A percentile compares a stretch with the other conserved stretches of the same genome.
These are phyloP conservation scores for Myripristis jacobus DNA, from an alignment of 2,797 vertebrate species.

Conservation along the genomic window DNA sequence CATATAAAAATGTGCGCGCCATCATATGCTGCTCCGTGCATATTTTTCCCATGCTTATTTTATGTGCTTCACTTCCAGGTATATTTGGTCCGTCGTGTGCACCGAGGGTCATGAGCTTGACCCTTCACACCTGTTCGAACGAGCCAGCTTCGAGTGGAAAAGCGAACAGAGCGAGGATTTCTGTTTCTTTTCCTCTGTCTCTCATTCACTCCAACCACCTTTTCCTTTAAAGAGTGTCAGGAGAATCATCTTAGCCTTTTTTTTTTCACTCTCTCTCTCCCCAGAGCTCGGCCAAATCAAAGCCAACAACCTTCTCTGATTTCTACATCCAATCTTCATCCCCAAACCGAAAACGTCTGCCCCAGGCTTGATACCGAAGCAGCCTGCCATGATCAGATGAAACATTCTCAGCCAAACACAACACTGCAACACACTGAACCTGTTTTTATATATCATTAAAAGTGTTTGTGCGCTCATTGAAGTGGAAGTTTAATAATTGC, in stretches of 20 bases:
- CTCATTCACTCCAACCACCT: constrained; percentile 32
- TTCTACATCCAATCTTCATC: constrained; percentile 40
- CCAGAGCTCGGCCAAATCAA: constrained; percentile 22
- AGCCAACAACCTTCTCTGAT: constrained; percentile 30
- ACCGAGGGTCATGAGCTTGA: constrained; percentile 19
- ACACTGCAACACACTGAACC: constrained; percentile 21
- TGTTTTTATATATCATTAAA: constrained; percentile 23
- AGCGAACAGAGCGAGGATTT: constrained; percentile 1
- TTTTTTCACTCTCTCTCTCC: constrained; percentile 26
- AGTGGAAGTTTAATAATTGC: constrained; percentile 18
- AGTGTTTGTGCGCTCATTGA: not conserved
- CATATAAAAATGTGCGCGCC: constrained; percentile 22
- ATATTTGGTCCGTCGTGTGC: constrained; percentile 20
- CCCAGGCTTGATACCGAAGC: constrained; percentile 26
- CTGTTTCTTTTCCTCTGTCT: not conserved
- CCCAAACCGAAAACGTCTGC: constrained; percentile 34
- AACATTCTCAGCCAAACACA: constrained; percentile 28
- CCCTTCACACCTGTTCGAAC: constrained; percentile 22
- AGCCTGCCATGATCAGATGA: constrained; percentile 20
- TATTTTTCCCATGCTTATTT: constrained; percentile 29
- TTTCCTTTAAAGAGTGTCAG: constrained; percentile 22
- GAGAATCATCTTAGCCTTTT: constrained; percentile 19
- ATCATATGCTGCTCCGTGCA: constrained; percentile 18
- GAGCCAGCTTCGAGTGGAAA: constrained; percentile 2
- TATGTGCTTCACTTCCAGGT: constrained; percentile 10